Base-by-base conservation (phyloP, 2,888 invertebrate species). In the Sesamia inferens region DNA sequence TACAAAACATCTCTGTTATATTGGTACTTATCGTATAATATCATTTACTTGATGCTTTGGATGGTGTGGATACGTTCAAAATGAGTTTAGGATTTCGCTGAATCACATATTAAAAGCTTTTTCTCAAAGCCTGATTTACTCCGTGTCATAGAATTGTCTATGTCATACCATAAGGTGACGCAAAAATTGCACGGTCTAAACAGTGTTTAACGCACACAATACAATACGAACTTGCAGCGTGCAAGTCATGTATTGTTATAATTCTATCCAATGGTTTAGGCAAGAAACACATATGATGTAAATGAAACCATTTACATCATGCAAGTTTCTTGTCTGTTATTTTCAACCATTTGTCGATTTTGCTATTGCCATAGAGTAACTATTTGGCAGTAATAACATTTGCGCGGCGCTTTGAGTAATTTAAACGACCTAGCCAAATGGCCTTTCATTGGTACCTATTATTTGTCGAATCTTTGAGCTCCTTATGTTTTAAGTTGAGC, bases 1-100 rank as follows among this genome's bases (percentile, higher is more conserved):
- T 70, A 81, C 85, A 84, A 87, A 87, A 86, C 87, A 85, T 84
- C 83, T 86, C 86, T 85, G 78, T 86, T 83, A 83, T 85, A 85
- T 86, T 88, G 76, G 76, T 39, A 31, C 24, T 39, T 39, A 39
- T 39, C 39, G 39, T 39, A 19, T 68, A 69, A 72, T 72, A 65
- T 39, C 44, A 77, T 69, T 67, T 64, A 71, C 22, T 77, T 64
- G 44, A 74, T 68, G 22, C 54, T 84, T 71, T 72, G 5, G 64
- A 71, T 70, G 14, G 16, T 11, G 22, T 13, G 62, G 66, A n/a
- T 57, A 54, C 69, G 59, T 42, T 68, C 14, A 8, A 14, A 61
- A 57, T 66, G 48, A 11, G 58, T 48, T 58, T 57, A 42, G 44
- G 64, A 67, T 70, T 39, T 4, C 24, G 24, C 57, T 47, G 58